Conservation (phyloP, 2,113 vertebrate genomes). For the Tupaia chinensis region DNA sequence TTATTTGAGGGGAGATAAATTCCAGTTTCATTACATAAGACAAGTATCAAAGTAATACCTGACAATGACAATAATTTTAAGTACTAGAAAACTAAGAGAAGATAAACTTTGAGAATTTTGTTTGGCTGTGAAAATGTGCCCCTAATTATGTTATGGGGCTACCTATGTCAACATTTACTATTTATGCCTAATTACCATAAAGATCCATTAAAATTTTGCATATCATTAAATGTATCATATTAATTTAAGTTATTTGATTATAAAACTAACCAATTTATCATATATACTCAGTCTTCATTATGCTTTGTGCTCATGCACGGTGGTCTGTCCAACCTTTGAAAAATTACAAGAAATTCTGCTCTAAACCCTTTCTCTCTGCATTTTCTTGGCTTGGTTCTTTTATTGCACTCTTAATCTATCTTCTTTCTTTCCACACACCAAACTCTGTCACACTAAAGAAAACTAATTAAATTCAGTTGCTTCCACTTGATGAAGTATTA, state of each 20-base stretch:
- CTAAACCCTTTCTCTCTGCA: conserved; percentile 6
- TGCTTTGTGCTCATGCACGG: not conserved
- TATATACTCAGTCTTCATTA: not conserved
- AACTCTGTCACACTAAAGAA: not conserved
- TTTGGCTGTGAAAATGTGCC: not conserved
- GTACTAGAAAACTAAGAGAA: not conserved
- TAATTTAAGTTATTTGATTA: conserved; percentile 45
- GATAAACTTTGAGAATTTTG: conserved; percentile 7
- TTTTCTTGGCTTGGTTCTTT: conserved; percentile 29
- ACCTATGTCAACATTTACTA: conserved; percentile 18
- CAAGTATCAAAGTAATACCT: not conserved
- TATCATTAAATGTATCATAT: conserved; percentile 50
- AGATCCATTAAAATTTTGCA: conserved; percentile 15
- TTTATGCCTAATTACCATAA: conserved; percentile 50
- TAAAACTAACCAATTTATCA: conserved; percentile 33
- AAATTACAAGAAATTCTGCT: not conserved
- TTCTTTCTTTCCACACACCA: not conserved
- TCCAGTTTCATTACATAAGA: not conserved
- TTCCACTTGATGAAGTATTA: not conserved
- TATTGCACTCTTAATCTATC: not conserved
- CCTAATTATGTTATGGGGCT: conserved; percentile 5
- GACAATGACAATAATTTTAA: not conserved
- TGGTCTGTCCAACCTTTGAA: not conserved
- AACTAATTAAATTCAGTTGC: conserved; percentile 34
- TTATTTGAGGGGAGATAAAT: not conserved